Conservation (phyloP, 1,140 invertebrate species). For the Zaprionus vittiger region DNA sequence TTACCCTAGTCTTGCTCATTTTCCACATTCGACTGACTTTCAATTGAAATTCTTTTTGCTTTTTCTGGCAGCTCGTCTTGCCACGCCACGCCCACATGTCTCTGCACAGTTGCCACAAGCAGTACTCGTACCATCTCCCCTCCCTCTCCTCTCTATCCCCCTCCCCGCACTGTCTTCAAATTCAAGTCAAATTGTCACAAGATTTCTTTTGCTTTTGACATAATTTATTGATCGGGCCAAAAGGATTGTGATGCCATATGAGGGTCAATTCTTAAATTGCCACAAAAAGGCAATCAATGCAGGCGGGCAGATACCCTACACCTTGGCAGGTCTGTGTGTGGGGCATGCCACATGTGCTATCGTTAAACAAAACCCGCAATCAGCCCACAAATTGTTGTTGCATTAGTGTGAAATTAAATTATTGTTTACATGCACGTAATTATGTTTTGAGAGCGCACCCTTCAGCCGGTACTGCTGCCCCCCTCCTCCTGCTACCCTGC, state of each 20-base stretch:
- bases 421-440: constrained; percentile 83
- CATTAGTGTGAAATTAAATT: constrained; percentile 83
- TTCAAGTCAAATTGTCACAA: constrained; percentile 1
- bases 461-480: neutral
- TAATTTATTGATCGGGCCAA: constrained; percentile 37
- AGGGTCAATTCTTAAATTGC: constrained; percentile 29
- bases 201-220: constrained; percentile 12
- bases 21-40: constrained; percentile 70
- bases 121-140: constrained; percentile 12
- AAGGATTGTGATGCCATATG: constrained; percentile 6
- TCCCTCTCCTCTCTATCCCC: too few species aligned
- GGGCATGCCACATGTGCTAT: constrained; percentile 14
- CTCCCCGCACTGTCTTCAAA: constrained; percentile 17
- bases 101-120: constrained; percentile 48
- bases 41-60: constrained; percentile 68
- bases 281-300: constrained; percentile 15
- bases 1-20: constrained; percentile 16
- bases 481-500: constrained; percentile 41
- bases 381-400: constrained; percentile 79
- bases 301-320: constrained; percentile 15
- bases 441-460: constrained; percentile 62
- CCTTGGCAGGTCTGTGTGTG: neutral
- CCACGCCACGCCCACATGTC: constrained; percentile 46
- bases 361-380: constrained; percentile 74
- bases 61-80: constrained; percentile 60